A percentile compares a stretch with the other conserved stretches of the same genome.
phyloP scores from a whole-genome alignment of 2,113 vertebrate species.

The Ageneiosus marmoratus region DNA sequence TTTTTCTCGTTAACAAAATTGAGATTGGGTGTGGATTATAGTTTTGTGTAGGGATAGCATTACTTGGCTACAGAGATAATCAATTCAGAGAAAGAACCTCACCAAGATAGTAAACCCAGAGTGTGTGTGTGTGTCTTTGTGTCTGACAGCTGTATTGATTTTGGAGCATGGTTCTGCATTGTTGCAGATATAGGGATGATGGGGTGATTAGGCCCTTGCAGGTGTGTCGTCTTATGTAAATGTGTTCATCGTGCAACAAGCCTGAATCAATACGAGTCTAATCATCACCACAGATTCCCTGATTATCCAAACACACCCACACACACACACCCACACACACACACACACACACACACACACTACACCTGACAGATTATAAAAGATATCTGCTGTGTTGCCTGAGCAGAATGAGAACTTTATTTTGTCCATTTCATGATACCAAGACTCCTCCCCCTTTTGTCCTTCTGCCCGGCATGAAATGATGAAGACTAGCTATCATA shows the following conservation, averaged over 20 bases:
- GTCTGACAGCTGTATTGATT: conserved; percentile 60
- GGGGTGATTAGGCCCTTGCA: conserved; percentile 53
- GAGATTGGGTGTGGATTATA: not conserved
- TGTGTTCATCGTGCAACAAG: not conserved
- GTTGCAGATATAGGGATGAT: conserved; percentile 40
- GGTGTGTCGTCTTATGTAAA: conserved; percentile 53
- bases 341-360: not conserved
- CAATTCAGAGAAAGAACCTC: not conserved
- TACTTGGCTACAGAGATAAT: not conserved
- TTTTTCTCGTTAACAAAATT: not conserved
- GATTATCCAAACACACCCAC: not conserved
- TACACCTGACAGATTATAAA: not conserved
- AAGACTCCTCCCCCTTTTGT: not conserved
- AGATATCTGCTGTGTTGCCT: not conserved
- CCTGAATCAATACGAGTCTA: conserved; percentile 25
- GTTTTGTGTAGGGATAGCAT: not conserved
- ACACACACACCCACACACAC: conserved; percentile 15
- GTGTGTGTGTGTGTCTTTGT: conserved; percentile 37
- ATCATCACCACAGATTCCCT: conserved; percentile 12
- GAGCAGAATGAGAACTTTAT: not conserved
- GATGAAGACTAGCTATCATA: not conserved
- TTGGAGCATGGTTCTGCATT: conserved; percentile 30
- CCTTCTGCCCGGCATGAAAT: too few relatives aligned
- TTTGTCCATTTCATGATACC: not conserved
- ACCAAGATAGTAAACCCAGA: conserved; percentile 4